These are phyloP conservation scores for Tupiocoris notatus DNA, from an alignment of 2,888 invertebrate species.

Conservation along the genomic window DNA sequence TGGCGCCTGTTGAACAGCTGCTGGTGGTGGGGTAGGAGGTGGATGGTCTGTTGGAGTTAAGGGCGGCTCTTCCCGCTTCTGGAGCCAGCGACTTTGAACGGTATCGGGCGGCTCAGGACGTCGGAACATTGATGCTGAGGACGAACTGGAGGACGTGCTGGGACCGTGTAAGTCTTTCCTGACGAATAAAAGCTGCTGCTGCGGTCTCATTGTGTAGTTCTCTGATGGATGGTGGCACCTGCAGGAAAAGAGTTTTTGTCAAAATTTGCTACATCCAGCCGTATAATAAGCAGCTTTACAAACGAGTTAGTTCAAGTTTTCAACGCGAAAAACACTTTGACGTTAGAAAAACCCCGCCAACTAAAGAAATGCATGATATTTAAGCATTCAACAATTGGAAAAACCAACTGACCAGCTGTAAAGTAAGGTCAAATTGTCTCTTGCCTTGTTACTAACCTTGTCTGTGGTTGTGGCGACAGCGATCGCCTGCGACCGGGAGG, in stretches of 20 bases:
- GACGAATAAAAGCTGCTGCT: conserved; percentile 63
- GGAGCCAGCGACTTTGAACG: conserved; percentile 46
- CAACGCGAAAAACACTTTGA: too few species aligned
- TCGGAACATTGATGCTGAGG: conserved; percentile 58
- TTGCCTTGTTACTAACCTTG: too few species aligned
- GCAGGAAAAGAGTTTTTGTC: conserved; percentile 46
- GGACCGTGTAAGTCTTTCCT: conserved; percentile 64
- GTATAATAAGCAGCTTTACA: too few species aligned
- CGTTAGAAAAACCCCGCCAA: too few species aligned
- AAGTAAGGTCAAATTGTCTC: too few species aligned
- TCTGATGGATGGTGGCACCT: conserved; percentile 50
- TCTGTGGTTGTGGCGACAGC: conserved; percentile 57
- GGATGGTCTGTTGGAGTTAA: conserved; percentile 30
- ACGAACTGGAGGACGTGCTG: conserved; percentile 68
- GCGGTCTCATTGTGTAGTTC: conserved; percentile 71
- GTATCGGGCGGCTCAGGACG: conserved; percentile 49
- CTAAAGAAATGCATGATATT: too few species aligned
- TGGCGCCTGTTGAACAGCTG: conserved; percentile 53
- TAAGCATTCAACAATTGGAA: too few species aligned
- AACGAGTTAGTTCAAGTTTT: too few species aligned
- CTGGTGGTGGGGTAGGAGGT: conserved; percentile 42
- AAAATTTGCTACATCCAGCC: background rate
- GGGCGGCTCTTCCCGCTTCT: conserved; percentile 30
- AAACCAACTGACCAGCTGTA: too few species aligned
- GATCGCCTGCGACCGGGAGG: conserved; percentile 56